phyloP scores from a whole-genome alignment of 2,888 invertebrate genomes.

The Sycophila texana region DNA sequence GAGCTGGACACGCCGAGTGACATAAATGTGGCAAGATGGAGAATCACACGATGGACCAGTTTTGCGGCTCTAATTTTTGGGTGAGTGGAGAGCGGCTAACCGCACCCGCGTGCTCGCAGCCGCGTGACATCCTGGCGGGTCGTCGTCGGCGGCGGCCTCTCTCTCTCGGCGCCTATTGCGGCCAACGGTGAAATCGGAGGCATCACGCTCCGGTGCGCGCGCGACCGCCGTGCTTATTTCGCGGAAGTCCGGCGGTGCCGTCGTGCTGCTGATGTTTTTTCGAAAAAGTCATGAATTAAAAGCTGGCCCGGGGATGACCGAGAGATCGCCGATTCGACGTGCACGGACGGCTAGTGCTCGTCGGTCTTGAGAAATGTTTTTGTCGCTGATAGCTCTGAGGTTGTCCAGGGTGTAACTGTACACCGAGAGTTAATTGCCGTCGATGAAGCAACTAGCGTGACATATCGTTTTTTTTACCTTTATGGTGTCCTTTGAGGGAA shows the following conservation, averaged over 20 bases:
- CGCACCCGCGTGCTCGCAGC: not conserved
- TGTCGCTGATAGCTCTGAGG: too few relatives aligned
- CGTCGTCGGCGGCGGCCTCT: not conserved
- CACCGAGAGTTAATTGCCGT: too few relatives aligned
- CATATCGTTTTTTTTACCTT: too few relatives aligned
- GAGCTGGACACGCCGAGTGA: conserved; percentile 47
- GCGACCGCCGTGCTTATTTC: not conserved
- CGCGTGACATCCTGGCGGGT: not conserved
- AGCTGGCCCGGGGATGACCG: not conserved
- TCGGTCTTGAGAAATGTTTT: too few relatives aligned
- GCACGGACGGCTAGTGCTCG: not conserved
- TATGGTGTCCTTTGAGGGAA: too few relatives aligned
- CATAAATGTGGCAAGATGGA: conserved; percentile 73
- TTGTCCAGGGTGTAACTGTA: too few relatives aligned
- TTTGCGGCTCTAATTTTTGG: conserved; percentile 89
- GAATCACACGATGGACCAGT: conserved; percentile 82
- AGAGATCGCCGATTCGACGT: not conserved
- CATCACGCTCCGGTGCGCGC: too few relatives aligned
- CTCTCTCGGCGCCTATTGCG: not conserved
- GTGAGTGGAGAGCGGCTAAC: conserved; percentile 78
- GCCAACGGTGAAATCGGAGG: too few relatives aligned
- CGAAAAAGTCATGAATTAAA: conserved; percentile 31
- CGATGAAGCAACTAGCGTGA: too few relatives aligned
- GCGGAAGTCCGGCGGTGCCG: not conserved
- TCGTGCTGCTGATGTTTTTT: not conserved